Conservation (phyloP, 2,113 vertebrate species). For the Struthio camelus region DNA sequence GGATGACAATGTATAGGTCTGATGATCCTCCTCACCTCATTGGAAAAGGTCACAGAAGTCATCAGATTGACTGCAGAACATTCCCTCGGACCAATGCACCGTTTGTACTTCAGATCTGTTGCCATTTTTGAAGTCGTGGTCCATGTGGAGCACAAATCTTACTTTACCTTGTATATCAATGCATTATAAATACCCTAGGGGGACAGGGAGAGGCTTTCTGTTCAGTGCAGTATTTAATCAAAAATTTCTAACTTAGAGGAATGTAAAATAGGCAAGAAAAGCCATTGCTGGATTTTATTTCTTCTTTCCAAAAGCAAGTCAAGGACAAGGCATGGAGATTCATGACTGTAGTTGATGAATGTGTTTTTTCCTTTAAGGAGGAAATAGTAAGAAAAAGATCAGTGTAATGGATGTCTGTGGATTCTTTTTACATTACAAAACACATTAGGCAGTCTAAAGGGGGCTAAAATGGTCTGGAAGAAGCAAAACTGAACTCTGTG, state of each 20-base stretch:
- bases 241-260: conserved; percentile 1
- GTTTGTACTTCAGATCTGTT: conserved; percentile 12
- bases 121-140: background rate
- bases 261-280: conserved; percentile 12
- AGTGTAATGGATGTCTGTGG: background rate
- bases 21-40: background rate
- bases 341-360: background rate
- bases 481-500: background rate
- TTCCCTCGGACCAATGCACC: conserved; percentile 15
- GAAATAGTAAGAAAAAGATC: background rate
- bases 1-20: background rate
- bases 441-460: background rate
- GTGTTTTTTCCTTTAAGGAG: background rate
- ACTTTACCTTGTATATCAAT: conserved; percentile 28
- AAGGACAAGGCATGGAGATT: background rate
- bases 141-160: background rate
- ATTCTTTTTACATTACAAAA: background rate
- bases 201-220: background rate
- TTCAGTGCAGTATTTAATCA: background rate
- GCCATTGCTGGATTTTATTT: background rate
- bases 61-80: conserved; percentile 37
- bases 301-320: background rate
- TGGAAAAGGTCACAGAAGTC: conserved; percentile 32
- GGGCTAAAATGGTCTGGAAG: background rate
- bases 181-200: background rate